Evolutionary conservation across 2,113 vertebrate genomes (phyloP).

Genomic region (Thalassarche chlororhynchos): DNA sequence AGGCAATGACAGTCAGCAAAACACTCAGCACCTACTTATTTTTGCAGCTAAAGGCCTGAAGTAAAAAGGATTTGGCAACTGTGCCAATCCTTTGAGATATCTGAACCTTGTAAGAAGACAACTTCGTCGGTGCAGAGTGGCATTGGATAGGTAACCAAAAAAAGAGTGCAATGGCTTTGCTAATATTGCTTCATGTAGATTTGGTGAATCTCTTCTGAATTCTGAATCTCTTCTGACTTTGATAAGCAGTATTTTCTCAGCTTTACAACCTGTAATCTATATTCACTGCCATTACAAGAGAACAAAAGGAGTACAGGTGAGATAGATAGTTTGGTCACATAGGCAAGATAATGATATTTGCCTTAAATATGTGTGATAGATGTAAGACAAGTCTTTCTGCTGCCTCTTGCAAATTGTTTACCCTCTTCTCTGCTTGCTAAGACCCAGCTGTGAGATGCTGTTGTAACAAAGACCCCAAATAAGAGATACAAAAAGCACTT

Average conservation of each 20-base stretch:
- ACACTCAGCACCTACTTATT: neutral
- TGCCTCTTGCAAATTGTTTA: neutral
- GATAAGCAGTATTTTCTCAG: neutral
- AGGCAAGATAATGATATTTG: neutral
- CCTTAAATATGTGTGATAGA: neutral
- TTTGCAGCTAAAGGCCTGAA: neutral
- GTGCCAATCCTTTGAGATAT: neutral
- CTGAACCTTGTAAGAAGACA: neutral
- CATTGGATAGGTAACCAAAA: neutral
- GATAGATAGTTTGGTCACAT: neutral
- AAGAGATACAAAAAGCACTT: neutral
- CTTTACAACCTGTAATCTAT: neutral
- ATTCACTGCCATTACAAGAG: neutral
- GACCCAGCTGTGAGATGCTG: neutral
- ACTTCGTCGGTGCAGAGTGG: neutral
- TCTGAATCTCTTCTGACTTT: neutral
- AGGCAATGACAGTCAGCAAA: neutral
- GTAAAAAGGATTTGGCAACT: neutral
- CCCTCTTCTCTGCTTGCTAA: neutral
- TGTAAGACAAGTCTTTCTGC: neutral
- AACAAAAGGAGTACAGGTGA: neutral
- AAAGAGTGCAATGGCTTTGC: neutral
- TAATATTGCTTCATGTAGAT: neutral
- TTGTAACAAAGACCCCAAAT: neutral
- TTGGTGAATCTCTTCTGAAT: neutral